Base-by-base conservation (phyloP, 2,888 invertebrate genomes). In the Eurytoma adleriae region DNA sequence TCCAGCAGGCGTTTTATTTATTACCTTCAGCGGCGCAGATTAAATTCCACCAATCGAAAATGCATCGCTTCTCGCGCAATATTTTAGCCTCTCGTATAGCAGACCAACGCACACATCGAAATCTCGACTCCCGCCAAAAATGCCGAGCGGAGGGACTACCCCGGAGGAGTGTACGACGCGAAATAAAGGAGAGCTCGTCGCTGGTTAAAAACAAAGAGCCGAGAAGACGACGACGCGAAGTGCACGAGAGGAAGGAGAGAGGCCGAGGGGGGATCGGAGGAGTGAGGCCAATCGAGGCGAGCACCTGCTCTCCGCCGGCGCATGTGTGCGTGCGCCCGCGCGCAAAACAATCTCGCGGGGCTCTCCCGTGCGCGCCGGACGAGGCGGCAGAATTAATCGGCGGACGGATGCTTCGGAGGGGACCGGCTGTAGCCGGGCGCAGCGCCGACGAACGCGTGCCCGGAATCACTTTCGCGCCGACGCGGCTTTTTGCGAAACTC, bases 381-480 rank as follows among this genome's bases (percentile, higher is more conserved):
- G 80, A 73, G 80, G 80, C 80, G 69, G 80, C 70, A 68, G 71
- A 74, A 81, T 81, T 81, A 81, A 81, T 81, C 81, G 80, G 73
- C 64, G 61, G 67, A 80, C 68, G 72, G 67, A 78, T 48, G 72
- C 57, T 59, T 59, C 50, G 56, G 20, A 24, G 27, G 59, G n/a
- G 18, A 52, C 67, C 24, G n/a, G 69, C 18, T 69, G 52, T n/a
- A 54, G 54, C 14, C 10, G n/a, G 40, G 54, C 57, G 64, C 57
- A 14, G 79, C 71, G 30, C 69, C 78, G 80, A 80, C 77, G 54
- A 83, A 84, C 86, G 84, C 86, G 86, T 86, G 86, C 84, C 84
- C 82, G 83, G 85, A 85, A 86, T 86, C 85, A 84, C 86, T 86
- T 84, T 84, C 81, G 83, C 82, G 52, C 80, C 54, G 57, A 4